Conservation (phyloP, 2,797 vertebrate genomes). For the Macropodus opercularis region DNA sequence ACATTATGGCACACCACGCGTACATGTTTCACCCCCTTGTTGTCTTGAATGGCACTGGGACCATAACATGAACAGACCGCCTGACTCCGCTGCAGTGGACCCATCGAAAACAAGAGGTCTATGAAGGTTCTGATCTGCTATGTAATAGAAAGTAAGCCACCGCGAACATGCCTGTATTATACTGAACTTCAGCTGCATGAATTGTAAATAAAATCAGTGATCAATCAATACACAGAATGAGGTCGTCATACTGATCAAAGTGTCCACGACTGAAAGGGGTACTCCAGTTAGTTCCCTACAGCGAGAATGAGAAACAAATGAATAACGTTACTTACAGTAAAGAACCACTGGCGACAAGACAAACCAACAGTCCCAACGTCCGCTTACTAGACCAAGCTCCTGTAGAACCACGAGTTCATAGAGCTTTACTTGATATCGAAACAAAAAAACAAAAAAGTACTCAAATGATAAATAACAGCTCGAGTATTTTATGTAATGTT, state of each 20-base stretch:
- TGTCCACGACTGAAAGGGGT: slow-evolving; percentile 11
- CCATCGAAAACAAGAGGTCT: slow-evolving; percentile 62
- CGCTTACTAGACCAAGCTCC: too few relatives aligned
- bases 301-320: not conserved
- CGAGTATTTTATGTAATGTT: too few relatives aligned
- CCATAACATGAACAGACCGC: slow-evolving; percentile 74
- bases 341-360: not conserved
- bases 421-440: too few relatives aligned
- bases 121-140: slow-evolving; percentile 65
- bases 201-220: slow-evolving; percentile 4
- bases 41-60: slow-evolving; percentile 85
- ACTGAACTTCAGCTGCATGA: not conserved
- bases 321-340: not conserved
- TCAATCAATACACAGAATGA: too few relatives aligned
- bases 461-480: too few relatives aligned
- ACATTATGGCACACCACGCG: slow-evolving; percentile 82
- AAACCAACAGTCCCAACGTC: too few relatives aligned
- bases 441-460: too few relatives aligned
- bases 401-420: too few relatives aligned
- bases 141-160: not conserved
- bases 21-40: slow-evolving; percentile 85
- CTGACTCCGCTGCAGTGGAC: slow-evolving; percentile 81
- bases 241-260: not conserved
- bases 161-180: too few relatives aligned
- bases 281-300: slow-evolving; percentile 8